Evolutionary conservation across 92 coral and sea anemone genomes (phyloP).

Genomic region (Palythoa caribaeorum): DNA sequence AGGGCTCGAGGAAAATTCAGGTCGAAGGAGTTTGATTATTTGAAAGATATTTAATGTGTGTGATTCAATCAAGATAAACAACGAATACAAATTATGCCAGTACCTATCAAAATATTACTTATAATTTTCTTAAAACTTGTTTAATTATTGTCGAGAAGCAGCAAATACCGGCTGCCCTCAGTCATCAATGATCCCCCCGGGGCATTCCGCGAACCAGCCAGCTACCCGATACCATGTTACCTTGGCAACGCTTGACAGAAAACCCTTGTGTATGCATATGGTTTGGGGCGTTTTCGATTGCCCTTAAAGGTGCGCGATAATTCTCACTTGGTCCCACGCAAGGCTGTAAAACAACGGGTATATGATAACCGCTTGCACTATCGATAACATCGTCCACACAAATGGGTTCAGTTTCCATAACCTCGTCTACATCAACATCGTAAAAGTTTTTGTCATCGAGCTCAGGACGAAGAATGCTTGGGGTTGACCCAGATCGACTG

Average conservation of each 20-base stretch:
- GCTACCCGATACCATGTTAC: not conserved
- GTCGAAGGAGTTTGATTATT: too few relatives aligned
- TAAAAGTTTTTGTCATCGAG: conserved; percentile 53
- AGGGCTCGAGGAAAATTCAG: too few relatives aligned
- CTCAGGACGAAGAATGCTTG: conserved; percentile 77
- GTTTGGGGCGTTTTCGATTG: conserved; percentile 22
- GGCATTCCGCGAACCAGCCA: conserved; percentile 37
- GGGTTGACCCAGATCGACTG: conserved; percentile 82
- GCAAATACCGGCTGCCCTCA: not conserved
- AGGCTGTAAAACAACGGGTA: conserved; percentile 70
- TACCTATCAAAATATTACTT: not conserved
- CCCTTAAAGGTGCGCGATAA: conserved; percentile 29
- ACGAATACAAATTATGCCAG: not conserved
- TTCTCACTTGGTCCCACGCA: not conserved
- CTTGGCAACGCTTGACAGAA: conserved; percentile 31
- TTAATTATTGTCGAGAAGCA: not conserved
- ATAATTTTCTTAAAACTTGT: not conserved
- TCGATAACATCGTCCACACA: conserved; percentile 75
- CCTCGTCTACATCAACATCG: conserved; percentile 52
- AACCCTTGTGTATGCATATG: conserved; percentile 12
- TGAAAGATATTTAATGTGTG: too few relatives aligned
- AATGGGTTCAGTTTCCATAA: conserved; percentile 71
- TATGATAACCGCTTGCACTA: conserved; percentile 66
- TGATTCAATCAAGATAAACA: not conserved
- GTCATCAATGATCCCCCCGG: conserved; percentile 32